Evolutionary conservation across 2,797 vertebrate genomes (phyloP).

Genomic region (Amazonetta brasiliensis): DNA sequence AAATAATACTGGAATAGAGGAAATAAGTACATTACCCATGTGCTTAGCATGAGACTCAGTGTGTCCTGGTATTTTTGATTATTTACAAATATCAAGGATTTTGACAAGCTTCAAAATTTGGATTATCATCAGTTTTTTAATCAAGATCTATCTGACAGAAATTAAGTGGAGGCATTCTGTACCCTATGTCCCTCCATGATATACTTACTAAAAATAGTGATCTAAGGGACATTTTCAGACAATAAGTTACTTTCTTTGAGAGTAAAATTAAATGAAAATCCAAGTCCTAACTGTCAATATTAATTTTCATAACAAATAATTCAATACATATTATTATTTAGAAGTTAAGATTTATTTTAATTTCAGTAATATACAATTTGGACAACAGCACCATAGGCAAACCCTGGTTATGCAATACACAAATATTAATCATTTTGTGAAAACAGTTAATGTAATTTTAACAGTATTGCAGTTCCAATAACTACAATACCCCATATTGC

Average conservation of each 20-base stretch:
- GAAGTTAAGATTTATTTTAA: neutral
- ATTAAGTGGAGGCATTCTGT: neutral
- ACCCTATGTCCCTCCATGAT: neutral
- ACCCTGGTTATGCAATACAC: neutral
- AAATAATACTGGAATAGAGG: neutral
- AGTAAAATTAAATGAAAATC: neutral
- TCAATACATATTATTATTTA: neutral
- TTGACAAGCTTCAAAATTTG: neutral
- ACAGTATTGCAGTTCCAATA: neutral
- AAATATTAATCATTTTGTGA: neutral
- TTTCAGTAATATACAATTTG: neutral
- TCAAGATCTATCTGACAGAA: neutral
- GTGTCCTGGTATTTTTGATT: neutral
- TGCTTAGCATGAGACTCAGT: neutral
- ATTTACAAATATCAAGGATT: neutral
- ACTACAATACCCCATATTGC: neutral
- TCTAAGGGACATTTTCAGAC: neutral
- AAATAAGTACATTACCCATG: neutral
- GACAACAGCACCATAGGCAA: neutral
- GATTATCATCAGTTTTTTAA: neutral
- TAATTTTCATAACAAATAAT: neutral
- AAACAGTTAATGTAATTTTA: neutral
- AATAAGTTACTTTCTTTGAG: neutral
- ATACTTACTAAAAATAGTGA: neutral
- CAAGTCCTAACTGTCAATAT: neutral